Percentiles rank a stretch among this genome's conserved stretches.
phyloP scores from a whole-genome alignment of 2,113 vertebrate species.

The Glaucomys volans region DNA sequence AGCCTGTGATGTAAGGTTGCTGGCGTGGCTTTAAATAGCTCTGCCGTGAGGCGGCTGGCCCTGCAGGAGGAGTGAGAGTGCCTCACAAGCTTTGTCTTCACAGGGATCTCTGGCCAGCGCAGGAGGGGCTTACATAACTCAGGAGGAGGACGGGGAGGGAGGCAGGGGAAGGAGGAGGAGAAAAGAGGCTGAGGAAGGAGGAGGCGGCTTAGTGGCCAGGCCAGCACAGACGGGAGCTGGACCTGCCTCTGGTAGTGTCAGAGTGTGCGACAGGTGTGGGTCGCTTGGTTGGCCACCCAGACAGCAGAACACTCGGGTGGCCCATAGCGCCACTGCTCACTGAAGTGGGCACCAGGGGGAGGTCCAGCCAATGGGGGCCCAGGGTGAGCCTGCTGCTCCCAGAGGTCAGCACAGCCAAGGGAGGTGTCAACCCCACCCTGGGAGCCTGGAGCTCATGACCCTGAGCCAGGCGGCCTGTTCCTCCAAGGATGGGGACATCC shows the following conservation, averaged over 20 bases:
- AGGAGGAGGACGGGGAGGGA: not conserved
- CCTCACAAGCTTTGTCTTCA: conserved; percentile 40
- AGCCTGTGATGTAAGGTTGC: not conserved
- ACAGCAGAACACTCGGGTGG: not conserved
- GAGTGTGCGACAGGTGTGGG: not conserved
- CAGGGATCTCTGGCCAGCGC: not conserved
- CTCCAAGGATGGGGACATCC: not conserved
- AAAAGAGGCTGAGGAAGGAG: no score
- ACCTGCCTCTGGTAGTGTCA: not conserved
- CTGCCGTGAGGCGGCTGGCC: not conserved
- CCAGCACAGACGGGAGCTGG: no score
- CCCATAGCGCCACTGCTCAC: fast-evolving
- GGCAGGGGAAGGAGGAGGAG: not conserved
- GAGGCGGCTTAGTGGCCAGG: not conserved
- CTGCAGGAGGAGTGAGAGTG: not conserved
- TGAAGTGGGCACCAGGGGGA: not conserved
- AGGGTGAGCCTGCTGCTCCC: not conserved
- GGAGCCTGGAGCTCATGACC: not conserved
- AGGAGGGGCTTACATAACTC: not conserved
- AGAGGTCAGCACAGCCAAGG: no score
- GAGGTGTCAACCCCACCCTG: not conserved
- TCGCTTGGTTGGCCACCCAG: not conserved
- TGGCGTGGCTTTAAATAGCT: not conserved
- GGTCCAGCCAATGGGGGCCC: fast-evolving
- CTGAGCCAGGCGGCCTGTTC: not conserved